Conservation (phyloP, 2,888 invertebrate genomes). For the Acanthosepion pharaonis region DNA sequence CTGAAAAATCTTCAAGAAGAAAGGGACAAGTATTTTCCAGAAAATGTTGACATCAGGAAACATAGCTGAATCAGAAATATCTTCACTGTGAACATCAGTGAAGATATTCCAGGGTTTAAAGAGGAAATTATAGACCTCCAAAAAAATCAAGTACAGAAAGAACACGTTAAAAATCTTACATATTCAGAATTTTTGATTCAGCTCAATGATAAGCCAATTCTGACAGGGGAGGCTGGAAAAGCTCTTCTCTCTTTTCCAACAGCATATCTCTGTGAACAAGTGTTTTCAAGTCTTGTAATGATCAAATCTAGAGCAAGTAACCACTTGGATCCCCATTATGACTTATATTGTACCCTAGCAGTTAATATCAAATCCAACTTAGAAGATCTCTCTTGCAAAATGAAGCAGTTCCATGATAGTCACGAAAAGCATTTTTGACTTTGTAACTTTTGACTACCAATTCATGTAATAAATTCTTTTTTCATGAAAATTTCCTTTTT, state of each 20-base stretch:
- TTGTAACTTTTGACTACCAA: not conserved
- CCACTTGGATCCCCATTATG: not conserved
- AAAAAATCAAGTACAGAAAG: not conserved
- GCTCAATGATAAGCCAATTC: not conserved
- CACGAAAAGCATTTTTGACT: not conserved
- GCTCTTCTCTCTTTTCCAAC: not conserved
- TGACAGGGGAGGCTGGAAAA: not conserved
- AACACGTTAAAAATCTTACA: not conserved
- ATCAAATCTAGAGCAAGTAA: conserved; percentile 39
- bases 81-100: conserved; percentile 39
- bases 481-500: no score
- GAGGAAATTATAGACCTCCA: not conserved
- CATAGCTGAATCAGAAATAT: not conserved
- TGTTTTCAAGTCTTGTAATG: conserved; percentile 35
- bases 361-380: not conserved
- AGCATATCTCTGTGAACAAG: conserved; percentile 37
- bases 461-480: no score
- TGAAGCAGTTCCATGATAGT: not conserved
- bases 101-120: not conserved
- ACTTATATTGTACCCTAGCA: not conserved
- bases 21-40: not conserved
- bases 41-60: not conserved
- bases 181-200: conserved; percentile 36
- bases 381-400: not conserved
- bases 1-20: not conserved